Base-by-base conservation (phyloP, 2,888 invertebrate species). In the Nemoura dubitans region DNA sequence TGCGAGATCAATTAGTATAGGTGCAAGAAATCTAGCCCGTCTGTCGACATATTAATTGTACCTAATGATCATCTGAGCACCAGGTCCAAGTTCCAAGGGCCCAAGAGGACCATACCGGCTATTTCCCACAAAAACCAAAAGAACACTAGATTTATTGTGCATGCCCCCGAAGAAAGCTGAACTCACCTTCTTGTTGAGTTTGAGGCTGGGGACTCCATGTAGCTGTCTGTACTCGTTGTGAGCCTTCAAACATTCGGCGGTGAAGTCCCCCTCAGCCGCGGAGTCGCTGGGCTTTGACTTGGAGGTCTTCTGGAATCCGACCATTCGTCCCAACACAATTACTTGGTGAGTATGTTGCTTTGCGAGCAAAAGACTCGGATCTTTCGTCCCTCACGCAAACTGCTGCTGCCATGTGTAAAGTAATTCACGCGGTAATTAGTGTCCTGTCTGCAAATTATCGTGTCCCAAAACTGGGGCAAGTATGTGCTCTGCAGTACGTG, bases 151-250 rank as follows among this genome's bases (percentile, higher is more conserved):
- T 59, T 25, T 10, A 3, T 3, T 85, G 27, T 76, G 21, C 36
- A 36, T 36, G n/a, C n/a, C n/a, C n/a, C n/a, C n/a, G n/a, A n/a
- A n/a, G n/a, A n/a, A n/a, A n/a, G n/a, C n/a, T n/a, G n/a, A n/a
- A 59, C 59, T 21, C 59, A 92, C 92, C 91, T 94, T 94, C 89
- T 93, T 94, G 90, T 92, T 95, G 0, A 96, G 90, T 88, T 93
- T 93, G 86, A 97, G 91, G 0, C 95, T 94, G 43, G 94, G 93
- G 0, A 94, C 95, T n/a, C 94, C 94, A 89, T 97, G 97, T 26
- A 92, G 92, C 85, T 91, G 92, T 89, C 97, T 93, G 89, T 94
- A 96, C 87, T 94, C 93, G 90, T 97, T 97, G 90, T 97, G 97
- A 14, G 95, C 94, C 82, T 93, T 92, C n/a, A 97, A 92, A 90